Evolutionary conservation across 2,113 vertebrate genomes (phyloP).

Genomic region (Serinus canaria): DNA sequence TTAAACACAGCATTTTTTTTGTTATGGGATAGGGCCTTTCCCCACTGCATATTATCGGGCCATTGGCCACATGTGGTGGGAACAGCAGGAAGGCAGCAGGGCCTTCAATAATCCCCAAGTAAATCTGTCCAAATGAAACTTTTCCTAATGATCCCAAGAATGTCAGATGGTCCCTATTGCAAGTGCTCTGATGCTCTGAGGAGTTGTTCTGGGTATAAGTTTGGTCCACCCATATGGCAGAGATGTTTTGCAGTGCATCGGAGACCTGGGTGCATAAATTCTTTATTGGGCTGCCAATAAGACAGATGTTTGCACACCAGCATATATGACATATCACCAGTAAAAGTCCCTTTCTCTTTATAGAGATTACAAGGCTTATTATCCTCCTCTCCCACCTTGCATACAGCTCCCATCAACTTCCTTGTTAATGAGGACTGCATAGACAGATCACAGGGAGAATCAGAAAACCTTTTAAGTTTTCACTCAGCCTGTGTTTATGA

Average conservation of each 20-base stretch:
- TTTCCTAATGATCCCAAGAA: background rate
- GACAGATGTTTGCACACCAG: background rate
- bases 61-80: background rate
- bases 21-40: fast-evolving
- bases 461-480: conserved; percentile 43
- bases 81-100: background rate
- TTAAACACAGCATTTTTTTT: background rate
- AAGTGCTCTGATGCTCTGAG: background rate
- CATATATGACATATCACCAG: background rate
- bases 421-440: background rate
- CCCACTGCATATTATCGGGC: fast-evolving
- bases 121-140: background rate
- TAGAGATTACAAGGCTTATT: conserved; percentile 45
- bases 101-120: background rate
- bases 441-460: conserved; percentile 3
- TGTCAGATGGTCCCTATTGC: background rate
- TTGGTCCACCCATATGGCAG: background rate
- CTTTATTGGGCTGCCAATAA: background rate
- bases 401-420: conserved; percentile 29
- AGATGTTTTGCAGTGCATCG: background rate
- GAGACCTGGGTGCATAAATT: background rate
- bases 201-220: background rate
- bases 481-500: conserved; percentile 54
- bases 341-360: conserved; percentile 26
- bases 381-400: background rate